phyloP scores from a whole-genome alignment of 2,797 vertebrate genomes.

The Darevskia nairensis region DNA sequence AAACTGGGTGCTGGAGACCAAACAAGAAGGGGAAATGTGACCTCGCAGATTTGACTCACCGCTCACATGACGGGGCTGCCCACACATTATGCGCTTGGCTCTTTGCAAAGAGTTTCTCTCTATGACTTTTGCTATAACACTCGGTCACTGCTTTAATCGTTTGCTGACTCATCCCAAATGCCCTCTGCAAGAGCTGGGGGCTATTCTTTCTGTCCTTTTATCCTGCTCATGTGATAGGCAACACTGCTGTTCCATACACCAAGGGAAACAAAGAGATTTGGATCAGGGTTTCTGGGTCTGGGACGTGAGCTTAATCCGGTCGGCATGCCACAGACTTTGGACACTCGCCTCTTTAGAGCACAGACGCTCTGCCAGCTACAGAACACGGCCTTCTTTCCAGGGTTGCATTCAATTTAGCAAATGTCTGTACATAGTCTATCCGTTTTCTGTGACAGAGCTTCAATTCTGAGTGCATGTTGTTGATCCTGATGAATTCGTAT shows the following conservation, averaged over 20 bases:
- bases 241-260: background rate
- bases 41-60: accelerated
- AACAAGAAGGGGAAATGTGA: background rate
- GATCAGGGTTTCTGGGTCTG: background rate
- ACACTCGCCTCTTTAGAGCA: background rate
- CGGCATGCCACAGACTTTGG: background rate
- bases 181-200: background rate
- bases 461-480: background rate
- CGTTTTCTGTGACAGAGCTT: background rate
- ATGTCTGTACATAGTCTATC: background rate
- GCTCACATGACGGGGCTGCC: background rate
- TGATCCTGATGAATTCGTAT: background rate
- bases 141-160: slow-evolving; percentile 1
- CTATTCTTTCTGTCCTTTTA: background rate
- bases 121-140: background rate
- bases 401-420: background rate
- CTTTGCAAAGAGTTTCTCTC: background rate
- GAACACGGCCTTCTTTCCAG: accelerated
- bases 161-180: background rate
- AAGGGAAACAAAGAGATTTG: background rate
- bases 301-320: background rate
- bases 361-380: background rate
- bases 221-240: background rate
- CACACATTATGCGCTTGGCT: background rate
- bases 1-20: slow-evolving; percentile 1